These are phyloP conservation scores for Coregonus clupeaformis DNA, from an alignment of 2,113 vertebrate species.

Conservation along the genomic window DNA sequence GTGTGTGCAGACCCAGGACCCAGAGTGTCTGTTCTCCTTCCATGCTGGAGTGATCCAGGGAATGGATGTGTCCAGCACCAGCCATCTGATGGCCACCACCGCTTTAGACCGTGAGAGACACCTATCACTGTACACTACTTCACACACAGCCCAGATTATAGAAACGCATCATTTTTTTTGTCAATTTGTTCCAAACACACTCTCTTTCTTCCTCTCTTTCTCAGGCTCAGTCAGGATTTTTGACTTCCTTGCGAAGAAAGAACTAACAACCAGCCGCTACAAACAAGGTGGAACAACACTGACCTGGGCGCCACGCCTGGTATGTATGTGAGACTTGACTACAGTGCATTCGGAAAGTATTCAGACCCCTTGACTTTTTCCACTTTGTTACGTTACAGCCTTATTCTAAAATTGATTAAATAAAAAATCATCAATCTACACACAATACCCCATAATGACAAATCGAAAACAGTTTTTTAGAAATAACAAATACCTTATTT, in stretches of 20 bases:
- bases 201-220: slow-evolving; percentile 8
- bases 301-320: slow-evolving; percentile 81
- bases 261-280: slow-evolving; percentile 76
- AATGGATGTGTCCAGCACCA: slow-evolving; percentile 80
- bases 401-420: too few relatives aligned
- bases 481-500: too few relatives aligned
- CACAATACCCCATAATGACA: too few relatives aligned
- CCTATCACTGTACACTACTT: neutral
- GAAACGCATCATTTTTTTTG: neutral
- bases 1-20: slow-evolving; percentile 79
- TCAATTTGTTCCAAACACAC: neutral
- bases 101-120: slow-evolving; percentile 80
- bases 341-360: too few relatives aligned
- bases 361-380: too few relatives aligned
- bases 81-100: slow-evolving; percentile 87
- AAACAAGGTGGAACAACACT: slow-evolving; percentile 87
- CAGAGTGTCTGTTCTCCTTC: slow-evolving; percentile 84
- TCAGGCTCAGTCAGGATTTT: slow-evolving; percentile 86
- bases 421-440: too few relatives aligned
- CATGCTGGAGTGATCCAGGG: slow-evolving; percentile 82
- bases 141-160: slow-evolving; percentile 4
- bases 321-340: slow-evolving; percentile 61
- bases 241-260: slow-evolving; percentile 82
- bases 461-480: too few relatives aligned
- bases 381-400: too few relatives aligned